These are phyloP conservation scores for Catharus fuscescens DNA, from an alignment of 2,113 vertebrate species.

Conservation along the genomic window DNA sequence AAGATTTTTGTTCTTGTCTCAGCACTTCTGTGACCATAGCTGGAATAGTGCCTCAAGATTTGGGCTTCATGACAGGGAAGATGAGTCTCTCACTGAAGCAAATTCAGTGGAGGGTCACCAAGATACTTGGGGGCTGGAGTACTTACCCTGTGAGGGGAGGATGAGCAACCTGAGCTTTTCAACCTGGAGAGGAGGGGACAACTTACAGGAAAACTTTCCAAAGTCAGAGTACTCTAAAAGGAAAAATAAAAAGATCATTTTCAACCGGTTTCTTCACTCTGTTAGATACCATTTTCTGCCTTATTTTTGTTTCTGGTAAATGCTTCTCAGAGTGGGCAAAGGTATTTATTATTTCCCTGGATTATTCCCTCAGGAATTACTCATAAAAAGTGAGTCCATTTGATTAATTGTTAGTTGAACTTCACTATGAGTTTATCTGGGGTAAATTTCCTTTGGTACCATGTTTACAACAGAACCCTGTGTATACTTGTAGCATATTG, in stretches of 20 bases:
- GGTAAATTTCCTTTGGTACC: not conserved
- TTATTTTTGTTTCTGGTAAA: not conserved
- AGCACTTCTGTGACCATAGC: not conserved
- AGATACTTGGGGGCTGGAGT: not conserved
- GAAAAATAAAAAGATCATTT: not conserved
- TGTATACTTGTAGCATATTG: slow-evolving; percentile 23
- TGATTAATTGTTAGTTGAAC: not conserved
- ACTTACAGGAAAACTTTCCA: not conserved
- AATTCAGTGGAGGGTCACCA: not conserved
- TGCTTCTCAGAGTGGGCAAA: not conserved
- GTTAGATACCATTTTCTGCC: not conserved
- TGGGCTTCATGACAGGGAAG: not conserved
- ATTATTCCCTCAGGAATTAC: not conserved
- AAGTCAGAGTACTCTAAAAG: not conserved
- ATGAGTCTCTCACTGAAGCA: not conserved
- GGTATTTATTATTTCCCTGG: not conserved
- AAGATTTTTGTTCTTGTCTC: not conserved
- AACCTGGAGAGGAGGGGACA: not conserved
- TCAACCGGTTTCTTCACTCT: not conserved
- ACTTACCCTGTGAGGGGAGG: not conserved
- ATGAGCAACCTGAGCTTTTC: not conserved
- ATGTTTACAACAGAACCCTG: slow-evolving; percentile 6
- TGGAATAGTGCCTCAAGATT: not conserved
- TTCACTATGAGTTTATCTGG: not conserved
- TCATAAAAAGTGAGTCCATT: not conserved